These are phyloP conservation scores for Anticlea derivata DNA, from an alignment of 2,888 invertebrate species.

Conservation along the genomic window DNA sequence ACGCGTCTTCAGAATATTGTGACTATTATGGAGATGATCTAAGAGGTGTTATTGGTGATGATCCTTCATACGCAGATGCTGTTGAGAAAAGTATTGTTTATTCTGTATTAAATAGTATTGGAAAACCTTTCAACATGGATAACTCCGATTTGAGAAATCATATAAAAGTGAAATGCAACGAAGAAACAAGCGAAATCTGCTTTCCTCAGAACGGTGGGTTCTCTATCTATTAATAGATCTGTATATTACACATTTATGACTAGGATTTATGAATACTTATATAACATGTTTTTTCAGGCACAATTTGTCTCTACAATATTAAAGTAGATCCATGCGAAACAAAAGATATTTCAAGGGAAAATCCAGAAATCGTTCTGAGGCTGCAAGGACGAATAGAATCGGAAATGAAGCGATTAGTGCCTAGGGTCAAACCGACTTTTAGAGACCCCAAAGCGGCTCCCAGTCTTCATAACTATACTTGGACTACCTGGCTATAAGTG, in stretches of 20 bases:
- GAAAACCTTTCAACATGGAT: constrained; percentile 43
- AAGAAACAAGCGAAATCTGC: constrained; percentile 43
- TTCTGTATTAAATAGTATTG: constrained; percentile 46
- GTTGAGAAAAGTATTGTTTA: constrained; percentile 53
- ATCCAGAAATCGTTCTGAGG: constrained; percentile 51
- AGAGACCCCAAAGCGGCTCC: constrained; percentile 60
- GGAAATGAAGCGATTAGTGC: constrained; percentile 54
- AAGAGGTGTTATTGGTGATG: constrained; percentile 52
- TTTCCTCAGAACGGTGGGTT: constrained; percentile 56
- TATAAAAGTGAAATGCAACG: constrained; percentile 50
- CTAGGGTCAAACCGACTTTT: constrained; percentile 49
- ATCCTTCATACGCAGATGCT: constrained; percentile 53
- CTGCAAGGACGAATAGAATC: constrained; percentile 44
- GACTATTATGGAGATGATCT: constrained; percentile 58
- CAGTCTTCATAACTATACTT: constrained; percentile 59
- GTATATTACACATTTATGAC: too few species aligned
- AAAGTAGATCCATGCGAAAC: constrained; percentile 68
- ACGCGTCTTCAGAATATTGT: constrained; percentile 43
- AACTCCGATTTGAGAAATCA: constrained; percentile 46
- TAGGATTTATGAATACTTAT: too few species aligned
- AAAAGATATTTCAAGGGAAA: constrained; percentile 49
- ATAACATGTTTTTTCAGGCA: constrained; percentile 5
- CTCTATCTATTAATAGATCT: background rate
- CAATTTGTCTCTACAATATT: constrained; percentile 63
- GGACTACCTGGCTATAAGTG: constrained; percentile 53